These are phyloP conservation scores for Pygoscelis adeliae DNA, from an alignment of 2,113 vertebrate species.

Conservation along the genomic window DNA sequence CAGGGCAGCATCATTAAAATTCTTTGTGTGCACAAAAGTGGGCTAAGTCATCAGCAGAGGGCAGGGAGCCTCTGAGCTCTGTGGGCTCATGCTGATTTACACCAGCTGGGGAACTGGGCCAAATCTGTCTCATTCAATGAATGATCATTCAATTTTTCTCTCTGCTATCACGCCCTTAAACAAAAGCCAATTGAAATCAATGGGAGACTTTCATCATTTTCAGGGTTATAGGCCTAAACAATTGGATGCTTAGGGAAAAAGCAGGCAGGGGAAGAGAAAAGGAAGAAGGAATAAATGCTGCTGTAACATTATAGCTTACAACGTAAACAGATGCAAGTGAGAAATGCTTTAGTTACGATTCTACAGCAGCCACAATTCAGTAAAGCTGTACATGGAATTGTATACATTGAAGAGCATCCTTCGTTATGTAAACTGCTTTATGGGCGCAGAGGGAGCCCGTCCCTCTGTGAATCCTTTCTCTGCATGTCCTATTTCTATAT, in stretches of 20 bases:
- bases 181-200: conserved; percentile 60
- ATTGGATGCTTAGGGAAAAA: conserved; percentile 26
- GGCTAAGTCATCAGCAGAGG: conserved; percentile 17
- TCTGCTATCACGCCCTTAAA: conserved; percentile 48
- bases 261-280: background rate
- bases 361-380: conserved; percentile 13
- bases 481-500: conserved; percentile 14
- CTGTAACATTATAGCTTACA: conserved; percentile 27
- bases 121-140: conserved; percentile 36
- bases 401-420: background rate
- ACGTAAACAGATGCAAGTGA: conserved; percentile 22
- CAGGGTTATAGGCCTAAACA: conserved; percentile 57
- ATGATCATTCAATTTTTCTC: conserved; percentile 57
- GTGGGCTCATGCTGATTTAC: background rate
- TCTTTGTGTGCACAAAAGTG: background rate
- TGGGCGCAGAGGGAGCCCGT: background rate
- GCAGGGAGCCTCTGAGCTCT: background rate
- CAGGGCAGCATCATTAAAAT: background rate
- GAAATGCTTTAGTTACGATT: conserved; percentile 41
- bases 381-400: background rate
- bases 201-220: conserved; percentile 47
- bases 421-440: background rate
- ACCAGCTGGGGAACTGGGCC: conserved; percentile 28
- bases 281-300: conserved; percentile 14
- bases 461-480: background rate